Base-by-base conservation (phyloP, 2,797 vertebrate genomes). In the Borostomias antarcticus region DNA sequence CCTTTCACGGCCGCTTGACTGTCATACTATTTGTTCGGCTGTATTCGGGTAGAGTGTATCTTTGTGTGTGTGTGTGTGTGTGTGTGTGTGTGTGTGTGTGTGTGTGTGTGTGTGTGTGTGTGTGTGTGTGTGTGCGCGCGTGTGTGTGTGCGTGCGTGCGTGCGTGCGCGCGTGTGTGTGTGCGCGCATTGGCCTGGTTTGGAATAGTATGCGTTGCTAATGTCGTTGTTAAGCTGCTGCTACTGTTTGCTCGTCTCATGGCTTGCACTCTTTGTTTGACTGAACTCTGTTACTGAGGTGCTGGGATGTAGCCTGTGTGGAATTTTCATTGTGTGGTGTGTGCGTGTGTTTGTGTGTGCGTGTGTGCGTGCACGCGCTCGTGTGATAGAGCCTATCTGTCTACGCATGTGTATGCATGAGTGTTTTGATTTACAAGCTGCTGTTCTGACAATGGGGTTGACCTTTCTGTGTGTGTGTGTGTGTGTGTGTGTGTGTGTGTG, bases 191-290 rank as follows among this genome's bases (percentile, higher is more conserved):
- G 61, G 63, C 75, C 71, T 7, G 13, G 56, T 58, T 58, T 58
- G 58, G 23, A 61, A 29, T 13, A 13, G 43, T 29, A 13, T 45
- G 37, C 8, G 71, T 80, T 74, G 11, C 69, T 73, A 23, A 15
- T 4, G 37, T 21, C 64, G 59, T 69, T 26, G 21, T 23, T 17
- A 25, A 70, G 81, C 66, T 80, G 73, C 65, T 62, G 64, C 48
- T 28, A 70, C 69, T 77, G 79, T 77, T 77, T 64, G 73, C 81
- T 79, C 75, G 73, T 70, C 73, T 78, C 81, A 81, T 58, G 74
- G 65, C 53, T 73, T 69, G 19, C 37, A 45, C 56, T 80, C 78
- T 84, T 86, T 85, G 85, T 85, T 66, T 78, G 66, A 43, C 54
- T 68, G 30, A 73, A 64, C 17, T 73, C 35, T 74, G 71, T 73